Base-by-base conservation (phyloP, 2,888 invertebrate species). In the Nomada ferruginata region DNA sequence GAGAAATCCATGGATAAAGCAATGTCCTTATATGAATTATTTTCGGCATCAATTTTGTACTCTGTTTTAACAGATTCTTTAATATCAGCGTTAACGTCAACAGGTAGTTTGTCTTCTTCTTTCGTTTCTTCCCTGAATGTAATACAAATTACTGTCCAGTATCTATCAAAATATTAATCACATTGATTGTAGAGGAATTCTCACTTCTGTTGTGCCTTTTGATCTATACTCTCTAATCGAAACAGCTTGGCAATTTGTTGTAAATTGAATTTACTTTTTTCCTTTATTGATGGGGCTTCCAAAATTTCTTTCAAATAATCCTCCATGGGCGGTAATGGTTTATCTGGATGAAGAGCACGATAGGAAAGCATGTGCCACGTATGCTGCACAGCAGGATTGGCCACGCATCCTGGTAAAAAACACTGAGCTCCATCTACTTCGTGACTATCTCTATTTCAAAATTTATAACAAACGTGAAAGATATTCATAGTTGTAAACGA, bases 291-390 rank as follows among this genome's bases (percentile, higher is more conserved):
- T 4, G 90, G 89, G 23, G 69, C 75, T 52, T 77, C 78, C 5
- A 92, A 66, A 59, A 85, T 69, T 18, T 88, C 71, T 57, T 75
- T 82, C 9, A 92, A 64, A 64, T 89, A 78, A 52, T 87, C 81
- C 1, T 87, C 77, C 44, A 90, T 74, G 2, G 84, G 74, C 50
- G 89, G 86, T n/a, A 92, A 63, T 7, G 90, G 82, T n/a, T 82
- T 76, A 2, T 89, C 70, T 7, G 90, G 90, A 84, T 92, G 78
- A 1, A 92, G 50, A 2, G 90, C 91, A 9, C 93, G 90, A 83
- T 87, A 61, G 0, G 90, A 78, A 23, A 93, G 52, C 20, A 79
- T 76, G 78, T 93, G 86, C 88, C 89, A 92, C 0, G 77, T 59
- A 68, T 90, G 86, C 53, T 93, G 92, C n/a, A 79, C 61, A 0